Base-by-base conservation (phyloP, 2,888 invertebrate genomes). In the Drosophila histrio region DNA sequence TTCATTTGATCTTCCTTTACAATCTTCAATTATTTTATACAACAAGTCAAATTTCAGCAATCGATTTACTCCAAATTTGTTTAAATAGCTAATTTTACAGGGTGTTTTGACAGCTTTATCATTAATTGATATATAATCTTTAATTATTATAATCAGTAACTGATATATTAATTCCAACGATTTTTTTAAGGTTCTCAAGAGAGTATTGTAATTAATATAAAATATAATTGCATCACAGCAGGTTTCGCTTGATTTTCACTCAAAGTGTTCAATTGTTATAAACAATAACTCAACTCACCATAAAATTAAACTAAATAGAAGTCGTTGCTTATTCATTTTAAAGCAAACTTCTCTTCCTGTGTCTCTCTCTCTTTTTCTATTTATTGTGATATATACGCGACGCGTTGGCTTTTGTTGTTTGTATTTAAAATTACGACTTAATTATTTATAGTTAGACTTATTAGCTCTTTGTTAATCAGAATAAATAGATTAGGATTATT, bases 291-390 rank as follows among this genome's bases (percentile, higher is more conserved):
- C 0, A 58, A 89, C 90, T 90, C 68, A 90, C 90, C 90, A 90
- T 82, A 90, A 62, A 62, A 90, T 79, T 80, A 90, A 75, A 72
- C 90, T 85, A 70, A 89, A 61, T 61, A 88, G 70, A 72, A 87
- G 57, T 64, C 77, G 74, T 75, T 83, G 87, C 71, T 80, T 77
- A 62, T 67, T 84, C 90, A 90, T 89, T 52, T 75, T 83, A 34
- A 82, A 75, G 72, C 74, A 72, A 67, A 44, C 21, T 57, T 30
- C 46, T 71, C 7, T 54, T 44, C 17, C 43, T 44, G 24, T 59
- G 17, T 32, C 32, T 53, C 17, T 52, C 34, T 11, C 58, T 32
- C 13, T 44, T 9, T 28, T 9, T 28, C 11, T 41, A 30, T 22
- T 39, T 50, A 36, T 34, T 50, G 44, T 47, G 53, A 36, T 50